Evolutionary conservation across 2,113 vertebrate genomes (phyloP).

Genomic region (Columbina picui): DNA sequence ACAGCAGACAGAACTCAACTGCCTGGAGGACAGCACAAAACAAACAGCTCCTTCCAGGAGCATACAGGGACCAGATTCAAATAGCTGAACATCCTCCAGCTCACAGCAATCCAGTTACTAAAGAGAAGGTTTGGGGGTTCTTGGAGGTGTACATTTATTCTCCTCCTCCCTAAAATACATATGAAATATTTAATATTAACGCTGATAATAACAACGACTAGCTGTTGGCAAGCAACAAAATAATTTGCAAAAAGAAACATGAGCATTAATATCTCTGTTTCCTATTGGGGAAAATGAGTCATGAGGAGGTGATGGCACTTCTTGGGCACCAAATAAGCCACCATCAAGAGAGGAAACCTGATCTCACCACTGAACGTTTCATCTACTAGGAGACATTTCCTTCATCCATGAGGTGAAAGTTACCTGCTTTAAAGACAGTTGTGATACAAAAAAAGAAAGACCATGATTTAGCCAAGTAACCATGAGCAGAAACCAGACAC

Average conservation of each 20-base stretch:
- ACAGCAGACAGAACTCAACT: neutral
- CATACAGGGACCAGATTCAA: neutral
- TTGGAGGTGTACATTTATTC: neutral
- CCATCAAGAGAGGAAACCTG: neutral
- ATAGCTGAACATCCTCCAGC: neutral
- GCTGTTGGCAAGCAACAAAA: neutral
- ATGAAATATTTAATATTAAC: neutral
- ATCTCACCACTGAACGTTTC: neutral
- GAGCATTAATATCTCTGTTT: neutral
- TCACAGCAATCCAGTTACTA: neutral
- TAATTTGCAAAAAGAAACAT: neutral
- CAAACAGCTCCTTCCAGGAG: neutral
- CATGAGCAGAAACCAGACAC: neutral
- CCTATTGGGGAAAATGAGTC: neutral
- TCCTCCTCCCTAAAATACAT: neutral
- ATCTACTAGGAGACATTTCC: neutral
- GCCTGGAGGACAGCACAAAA: neutral
- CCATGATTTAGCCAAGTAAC: neutral
- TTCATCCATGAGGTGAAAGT: neutral
- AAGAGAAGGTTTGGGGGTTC: neutral
- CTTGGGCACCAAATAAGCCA: neutral
- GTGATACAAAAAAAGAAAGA: neutral
- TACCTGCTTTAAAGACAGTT: neutral
- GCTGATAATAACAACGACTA: neutral
- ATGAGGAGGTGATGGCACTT: neutral